phyloP scores from a whole-genome alignment of 1,140 invertebrate species.

The Heliconius himera region DNA sequence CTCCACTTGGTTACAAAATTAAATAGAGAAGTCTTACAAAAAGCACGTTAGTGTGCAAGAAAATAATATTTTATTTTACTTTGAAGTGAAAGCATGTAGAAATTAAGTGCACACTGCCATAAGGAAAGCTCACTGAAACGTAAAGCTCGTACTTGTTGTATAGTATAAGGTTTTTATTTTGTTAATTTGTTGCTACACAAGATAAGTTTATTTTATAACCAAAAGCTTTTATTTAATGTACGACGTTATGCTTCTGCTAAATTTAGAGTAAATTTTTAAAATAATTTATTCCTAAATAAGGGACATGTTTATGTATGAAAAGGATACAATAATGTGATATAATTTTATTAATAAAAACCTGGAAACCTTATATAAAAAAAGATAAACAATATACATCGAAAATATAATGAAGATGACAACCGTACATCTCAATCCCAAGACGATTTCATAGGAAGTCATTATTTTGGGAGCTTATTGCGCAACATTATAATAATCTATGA shows the following conservation, averaged over 20 bases:
- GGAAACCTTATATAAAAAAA: neutral
- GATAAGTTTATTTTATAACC: neutral
- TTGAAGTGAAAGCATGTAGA: neutral
- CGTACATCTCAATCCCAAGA: neutral
- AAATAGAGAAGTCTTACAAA: neutral
- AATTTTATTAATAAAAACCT: no score
- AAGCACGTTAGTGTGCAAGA: neutral
- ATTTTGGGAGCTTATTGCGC: neutral
- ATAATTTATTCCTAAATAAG: no score
- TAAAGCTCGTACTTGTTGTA: neutral
- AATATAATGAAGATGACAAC: constrained; percentile 2
- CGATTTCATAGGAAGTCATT: neutral
- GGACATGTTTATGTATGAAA: no score
- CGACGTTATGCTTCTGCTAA: neutral
- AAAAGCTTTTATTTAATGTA: neutral
- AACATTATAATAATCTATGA: neutral
- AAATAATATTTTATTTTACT: constrained; percentile 2
- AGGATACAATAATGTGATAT: no score
- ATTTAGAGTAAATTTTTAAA: no score
- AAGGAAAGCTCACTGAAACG: neutral
- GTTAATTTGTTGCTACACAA: neutral
- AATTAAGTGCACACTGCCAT: neutral
- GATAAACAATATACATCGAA: neutral
- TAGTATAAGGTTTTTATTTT: neutral
- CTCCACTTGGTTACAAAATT: neutral